phyloP scores from a whole-genome alignment of 2,797 vertebrate species.

The Channa striata region DNA sequence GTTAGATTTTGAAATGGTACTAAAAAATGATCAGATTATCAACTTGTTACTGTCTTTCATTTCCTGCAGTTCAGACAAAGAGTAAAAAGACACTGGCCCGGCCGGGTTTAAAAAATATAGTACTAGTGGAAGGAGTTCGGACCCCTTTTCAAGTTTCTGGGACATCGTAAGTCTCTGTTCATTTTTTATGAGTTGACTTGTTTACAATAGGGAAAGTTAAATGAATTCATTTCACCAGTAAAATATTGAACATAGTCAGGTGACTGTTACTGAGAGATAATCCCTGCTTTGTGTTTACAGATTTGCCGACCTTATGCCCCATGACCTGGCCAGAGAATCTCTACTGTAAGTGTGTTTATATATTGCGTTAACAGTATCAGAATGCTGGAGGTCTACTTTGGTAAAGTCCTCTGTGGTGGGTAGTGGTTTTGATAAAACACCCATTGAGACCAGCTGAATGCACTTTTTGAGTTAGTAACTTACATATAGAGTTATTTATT shows the following conservation, averaged over 20 bases:
- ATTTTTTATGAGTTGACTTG: not conserved
- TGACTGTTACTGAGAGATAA: not conserved
- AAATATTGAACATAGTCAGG: not conserved
- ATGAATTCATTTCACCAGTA: not conserved
- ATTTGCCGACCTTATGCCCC: conserved; percentile 94
- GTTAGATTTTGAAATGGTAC: not conserved
- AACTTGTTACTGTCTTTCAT: not conserved
- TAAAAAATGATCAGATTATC: not conserved
- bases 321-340: conserved; percentile 93
- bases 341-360: conserved; percentile 87
- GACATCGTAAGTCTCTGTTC: conserved; percentile 87
- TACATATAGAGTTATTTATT: not conserved
- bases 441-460: not conserved
- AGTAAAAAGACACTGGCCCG: conserved; percentile 91
- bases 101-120: conserved; percentile 90
- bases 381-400: not conserved
- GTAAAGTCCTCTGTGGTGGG: not conserved
- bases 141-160: conserved; percentile 93
- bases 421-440: not conserved
- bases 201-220: not conserved
- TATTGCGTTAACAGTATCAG: not conserved
- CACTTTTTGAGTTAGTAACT: no score
- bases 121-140: conserved; percentile 95
- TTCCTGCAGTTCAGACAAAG: conserved; percentile 85
- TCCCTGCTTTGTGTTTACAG: conserved; percentile 76